Base-by-base conservation (phyloP, 2,113 vertebrate species). In the Bubo bubo region DNA sequence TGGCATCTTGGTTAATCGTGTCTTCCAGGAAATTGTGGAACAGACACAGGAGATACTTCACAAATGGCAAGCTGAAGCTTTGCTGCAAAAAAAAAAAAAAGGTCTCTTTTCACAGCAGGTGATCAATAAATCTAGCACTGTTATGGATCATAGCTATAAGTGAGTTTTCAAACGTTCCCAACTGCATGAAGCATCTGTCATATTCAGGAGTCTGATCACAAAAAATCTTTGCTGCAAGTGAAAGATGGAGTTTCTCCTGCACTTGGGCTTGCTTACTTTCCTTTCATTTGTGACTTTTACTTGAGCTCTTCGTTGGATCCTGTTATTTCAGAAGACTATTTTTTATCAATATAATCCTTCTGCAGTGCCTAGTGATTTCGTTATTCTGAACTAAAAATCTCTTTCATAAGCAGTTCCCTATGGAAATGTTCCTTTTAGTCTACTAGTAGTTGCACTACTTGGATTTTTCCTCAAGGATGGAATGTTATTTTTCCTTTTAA, bases 401-500 rank as follows among this genome's bases (percentile, higher is more conserved):
- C 22, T 97, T 95, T 97, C 87, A 92, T 70, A 88, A 94, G 74
- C 63, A 94, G 67, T 90, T 96, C 91, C 67, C 81, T 77, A 26
- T 21, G 63, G 91, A 91, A 91, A 76, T 76, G 45, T 58, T 95
- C 45, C 50, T 94, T 89, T 90, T 79, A 82, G 66, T 85, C 50
- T 88, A 18, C 43, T 45, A 45, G 43, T 83, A 67, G 16, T 45
- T 45, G 53, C 32, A 71, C 62, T 70, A 35, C 89, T 94, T 88
- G 81, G 28, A 83, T 88, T 86, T 95, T 96, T 89, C 76, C 62
- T 91, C 62, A 64, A 70, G 70, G 93, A 88, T 91, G 64, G 60
- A 84, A 82, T 64, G 15, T 55, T 96, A 82, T 87, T 93, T 96
- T 94, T 95, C 73, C 50, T 94, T 93, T 91, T 89, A 96, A 95